Evolutionary conservation across 2,113 vertebrate species (phyloP), one percentile per base, ranked within the genome.

Genomic region (Halcyon malimbica): DNA sequence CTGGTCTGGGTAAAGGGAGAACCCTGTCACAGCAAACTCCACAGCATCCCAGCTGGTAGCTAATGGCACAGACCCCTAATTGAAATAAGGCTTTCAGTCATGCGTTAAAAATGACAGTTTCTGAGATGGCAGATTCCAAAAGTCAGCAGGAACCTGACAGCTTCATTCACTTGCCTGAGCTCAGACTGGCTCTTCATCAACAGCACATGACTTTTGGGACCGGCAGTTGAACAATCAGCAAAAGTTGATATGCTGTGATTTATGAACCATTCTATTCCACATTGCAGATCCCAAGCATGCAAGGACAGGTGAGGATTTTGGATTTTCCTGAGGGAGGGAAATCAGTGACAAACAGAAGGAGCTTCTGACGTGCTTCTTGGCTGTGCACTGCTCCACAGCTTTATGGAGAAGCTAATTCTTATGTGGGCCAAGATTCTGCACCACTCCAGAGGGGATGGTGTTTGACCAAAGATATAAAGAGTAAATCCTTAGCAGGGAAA

Each of bases 1-100:
- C 91, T 90, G n/a, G 94, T 96, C 93, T 97, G 87, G 78, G 95
- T 94, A 97, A 96, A 96, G 75, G 84, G 87, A 97, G 91, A 83
- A 83, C 92, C 94, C 70, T 89, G 89, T 95, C 89, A 90, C 91
- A 91, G 94, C 84, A 80, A 85, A 83, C 81, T 93, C 81, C 70
- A 53, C 50, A 89, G 67, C 87, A 95, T 91, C 84, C 53, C 91
- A 97, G 94, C 94, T 91, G 87, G 93, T 69, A 82, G 89, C 83
- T 91, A 96, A 41, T 82, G 93, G 87, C 91, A 87, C 81, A 94
- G 94, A 87, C 74, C 67, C 63, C 31, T 87, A 20, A 85, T 5
- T 93, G 89, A 94, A 95, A 94, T 87, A 79, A 93, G 68, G 65
- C 57, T 96, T 90, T 87, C 77, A 89, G 74, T 87, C 78, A 87